Evolutionary conservation across 2,888 invertebrate genomes (phyloP), one percentile per base, ranked within the genome.

Genomic region (Sthenelais limicola): DNA sequence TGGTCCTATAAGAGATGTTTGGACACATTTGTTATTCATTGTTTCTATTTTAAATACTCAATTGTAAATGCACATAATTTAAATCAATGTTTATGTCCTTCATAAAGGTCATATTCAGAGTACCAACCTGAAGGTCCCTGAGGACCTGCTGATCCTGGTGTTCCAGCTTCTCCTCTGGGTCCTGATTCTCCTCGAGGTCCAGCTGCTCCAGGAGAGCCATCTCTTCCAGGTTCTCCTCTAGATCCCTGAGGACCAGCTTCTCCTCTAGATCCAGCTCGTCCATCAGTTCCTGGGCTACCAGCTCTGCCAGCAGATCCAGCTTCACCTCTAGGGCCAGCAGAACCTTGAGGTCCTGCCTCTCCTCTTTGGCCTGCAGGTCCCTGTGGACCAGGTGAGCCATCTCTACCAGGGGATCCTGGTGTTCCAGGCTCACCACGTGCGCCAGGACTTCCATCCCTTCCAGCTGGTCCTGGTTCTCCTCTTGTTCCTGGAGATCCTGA

Each of bases 341-440:
- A 12, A 4, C 68, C 68, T 15, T 26, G 43, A 24, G 28, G 48
- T 21, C 68, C 68, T 26, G 24, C 7, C 28, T 43, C 26, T 47
- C 68, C 68, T 18, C 49, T 43, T 48, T 68, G 48, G 15, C 68
- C 68, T 9, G 21, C 35, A 7, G 38, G 43, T 26, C 68, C 68
- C 9, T 9, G 12, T 24, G 68, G 56, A 54, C 71, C 71, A 47
- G 71, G 58, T 9, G 47, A 86, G 15, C 93, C 93, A 77, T 92
- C 92, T 47, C n/a, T n/a, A 5, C 68, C 68, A 32, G 51, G 28
- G 80, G 94, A 94, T 72, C 94, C 93, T 15, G 91, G 88, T 72
- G 88, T 89, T 62, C 85, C 87, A 4, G 85, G 81, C 15, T 83
- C 83, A 26, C 87, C 88, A 38, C 82, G 81, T 48, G 58, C 32